Evolutionary conservation across 2,888 invertebrate species (phyloP).

Genomic region (Drosophila ezoana): DNA sequence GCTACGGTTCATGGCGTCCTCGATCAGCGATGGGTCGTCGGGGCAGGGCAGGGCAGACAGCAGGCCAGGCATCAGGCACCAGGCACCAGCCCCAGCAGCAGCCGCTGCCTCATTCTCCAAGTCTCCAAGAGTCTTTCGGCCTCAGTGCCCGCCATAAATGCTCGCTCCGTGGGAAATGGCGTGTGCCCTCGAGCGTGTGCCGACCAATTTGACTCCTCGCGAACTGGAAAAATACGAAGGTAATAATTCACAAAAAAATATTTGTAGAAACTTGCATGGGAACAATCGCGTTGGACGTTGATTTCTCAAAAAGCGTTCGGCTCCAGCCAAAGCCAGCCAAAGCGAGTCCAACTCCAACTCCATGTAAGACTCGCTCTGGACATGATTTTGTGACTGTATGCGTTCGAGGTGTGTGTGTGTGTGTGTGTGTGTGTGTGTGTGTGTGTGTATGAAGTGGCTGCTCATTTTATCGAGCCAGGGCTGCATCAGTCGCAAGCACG

Average conservation of each 20-base stretch:
- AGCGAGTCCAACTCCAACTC: slow-evolving; percentile 35
- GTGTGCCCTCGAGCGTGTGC: slow-evolving; percentile 88
- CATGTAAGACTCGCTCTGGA: slow-evolving; percentile 55
- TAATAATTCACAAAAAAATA: slow-evolving; percentile 85
- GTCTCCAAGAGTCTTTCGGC: slow-evolving; percentile 2
- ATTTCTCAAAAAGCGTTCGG: slow-evolving; percentile 82
- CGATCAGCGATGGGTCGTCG: slow-evolving; percentile 66
- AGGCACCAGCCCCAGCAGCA: slow-evolving; percentile 16
- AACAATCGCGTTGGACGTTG: slow-evolving; percentile 83
- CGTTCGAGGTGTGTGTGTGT: slow-evolving; percentile 2
- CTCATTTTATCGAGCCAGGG: slow-evolving; percentile 68
- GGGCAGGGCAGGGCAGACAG: slow-evolving; percentile 39
- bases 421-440: slow-evolving; percentile 21
- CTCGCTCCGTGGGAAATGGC: slow-evolving; percentile 87
- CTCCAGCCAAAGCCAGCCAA: slow-evolving; percentile 36
- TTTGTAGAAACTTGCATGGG: slow-evolving; percentile 84
- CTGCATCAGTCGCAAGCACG: slow-evolving; percentile 54
- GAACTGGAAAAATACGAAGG: slow-evolving; percentile 86
- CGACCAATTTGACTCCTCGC: slow-evolving; percentile 86
- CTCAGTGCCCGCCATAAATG: slow-evolving; percentile 73
- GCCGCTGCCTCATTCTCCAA: neutral
- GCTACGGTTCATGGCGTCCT: slow-evolving; percentile 41
- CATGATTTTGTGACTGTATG: slow-evolving; percentile 36
- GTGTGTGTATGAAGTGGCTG: slow-evolving; percentile 45
- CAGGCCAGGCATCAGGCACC: slow-evolving; percentile 13